Percentiles rank a stretch among this genome's conserved stretches.
These are phyloP conservation scores for Brachionichthys hirsutus DNA, from an alignment of 2,113 vertebrate genomes.

Conservation along the genomic window DNA sequence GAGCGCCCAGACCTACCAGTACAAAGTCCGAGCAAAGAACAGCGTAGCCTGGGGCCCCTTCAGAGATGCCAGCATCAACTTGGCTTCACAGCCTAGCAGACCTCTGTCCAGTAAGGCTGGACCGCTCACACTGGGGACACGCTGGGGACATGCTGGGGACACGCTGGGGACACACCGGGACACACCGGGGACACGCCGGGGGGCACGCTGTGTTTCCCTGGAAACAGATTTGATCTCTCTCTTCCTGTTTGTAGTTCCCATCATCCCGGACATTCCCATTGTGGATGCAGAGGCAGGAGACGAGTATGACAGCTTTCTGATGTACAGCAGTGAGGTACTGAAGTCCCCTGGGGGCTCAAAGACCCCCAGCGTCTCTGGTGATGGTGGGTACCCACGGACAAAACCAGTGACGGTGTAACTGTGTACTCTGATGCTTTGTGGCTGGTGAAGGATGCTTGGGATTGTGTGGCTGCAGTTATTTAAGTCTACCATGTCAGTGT, in stretches of 20 bases:
- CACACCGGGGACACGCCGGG: too few relatives aligned
- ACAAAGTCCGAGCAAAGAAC: conserved; percentile 91
- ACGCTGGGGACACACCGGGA: too few relatives aligned
- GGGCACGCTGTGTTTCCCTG: not conserved
- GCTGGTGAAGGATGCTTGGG: conserved; percentile 5
- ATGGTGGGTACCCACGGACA: conserved; percentile 73
- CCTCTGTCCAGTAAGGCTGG: conserved; percentile 93
- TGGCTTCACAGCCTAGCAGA: conserved; percentile 89
- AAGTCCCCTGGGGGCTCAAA: conserved; percentile 87
- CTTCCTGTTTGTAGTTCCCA: conserved; percentile 82
- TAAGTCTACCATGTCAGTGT: too few relatives aligned
- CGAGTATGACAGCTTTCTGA: conserved; percentile 91
- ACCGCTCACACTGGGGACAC: not conserved
- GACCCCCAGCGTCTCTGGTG: conserved; percentile 90
- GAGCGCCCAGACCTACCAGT: conserved; percentile 88
- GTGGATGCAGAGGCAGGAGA: conserved; percentile 92
- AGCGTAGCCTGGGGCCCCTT: conserved; percentile 91
- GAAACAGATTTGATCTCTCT: not conserved
- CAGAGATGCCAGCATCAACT: conserved; percentile 92
- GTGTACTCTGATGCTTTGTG: not conserved
- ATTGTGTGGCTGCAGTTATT: not conserved
- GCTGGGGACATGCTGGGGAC: too few relatives aligned
- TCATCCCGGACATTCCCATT: conserved; percentile 96
- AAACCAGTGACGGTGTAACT: not conserved
- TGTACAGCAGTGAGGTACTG: conserved; percentile 92